Evolutionary conservation across 2,797 vertebrate genomes (phyloP), one percentile per base, ranked within the genome.

Genomic region (Aplochiton taeniatus): DNA sequence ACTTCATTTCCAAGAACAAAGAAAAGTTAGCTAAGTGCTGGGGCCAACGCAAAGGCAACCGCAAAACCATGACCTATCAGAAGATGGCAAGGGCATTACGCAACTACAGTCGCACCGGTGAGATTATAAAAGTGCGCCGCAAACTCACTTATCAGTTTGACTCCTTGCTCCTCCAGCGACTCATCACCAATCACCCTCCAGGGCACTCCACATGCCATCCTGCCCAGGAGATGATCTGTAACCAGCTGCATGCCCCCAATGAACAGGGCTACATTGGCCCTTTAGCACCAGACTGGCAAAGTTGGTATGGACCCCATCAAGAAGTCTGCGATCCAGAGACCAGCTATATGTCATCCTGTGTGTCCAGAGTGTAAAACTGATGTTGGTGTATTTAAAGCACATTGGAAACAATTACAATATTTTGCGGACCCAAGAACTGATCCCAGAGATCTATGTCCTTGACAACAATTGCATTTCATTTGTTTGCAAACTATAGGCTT

Each of bases 61-160:
- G 96, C 73, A 99, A 99, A 87, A 94, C 94, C 80, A 99, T 99
- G 97, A 99, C 98, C 46, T 99, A 99, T 47, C 98, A 99, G 91
- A 99, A 99, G 90, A 98, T 99, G 98, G 97, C 98, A n/a, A 91
- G 98, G 64, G 98, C 98, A 0, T 88, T 99, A 57, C 92, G 98
- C 54, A 99, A 99, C 91, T 99, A 99, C 52, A 95, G 95, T 84
- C 94, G 94, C 87, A 98, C 97, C 0, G 97, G 98, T 0, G 98
- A 99, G 92, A 96, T 99, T 49, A 85, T 92, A 31, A 99, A 99
- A 82, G 94, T 99, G 18, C 93, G 96, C 19, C 96, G 95, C 77
- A 99, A 99, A 68, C 91, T 99, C 65, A 99, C 96, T 0, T 99
- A 99, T 84, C 98, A 97, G 74, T 99, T 99, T 87, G 96, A 95